Evolutionary conservation across 2,888 invertebrate genomes (phyloP).

Genomic region (Sceliomorpha sp.): DNA sequence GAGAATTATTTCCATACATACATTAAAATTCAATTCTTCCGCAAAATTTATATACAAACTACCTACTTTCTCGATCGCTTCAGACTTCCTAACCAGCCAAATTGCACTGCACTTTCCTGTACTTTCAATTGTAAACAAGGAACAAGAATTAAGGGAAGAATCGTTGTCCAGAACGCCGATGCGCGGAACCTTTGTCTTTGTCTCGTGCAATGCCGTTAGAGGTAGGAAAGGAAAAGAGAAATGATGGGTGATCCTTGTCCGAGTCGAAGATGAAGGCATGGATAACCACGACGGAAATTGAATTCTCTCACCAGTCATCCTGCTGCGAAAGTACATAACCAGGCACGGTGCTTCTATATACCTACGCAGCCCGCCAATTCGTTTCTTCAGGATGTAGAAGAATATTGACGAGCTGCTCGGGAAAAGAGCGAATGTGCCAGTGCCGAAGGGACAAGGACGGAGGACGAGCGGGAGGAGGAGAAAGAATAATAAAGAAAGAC

Average conservation of each 20-base stretch:
- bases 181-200: slow-evolving; percentile 44
- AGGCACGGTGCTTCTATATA: slow-evolving; percentile 45
- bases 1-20: too few species aligned
- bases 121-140: slow-evolving; percentile 49
- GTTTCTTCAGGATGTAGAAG: slow-evolving; percentile 56
- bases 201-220: slow-evolving; percentile 46
- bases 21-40: too few species aligned
- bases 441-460: slow-evolving; percentile 41
- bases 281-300: slow-evolving; percentile 77
- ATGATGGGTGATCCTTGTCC: slow-evolving; percentile 60
- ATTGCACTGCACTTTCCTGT: slow-evolving; percentile 23
- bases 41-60: too few species aligned
- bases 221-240: slow-evolving; percentile 59
- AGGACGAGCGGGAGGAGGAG: slow-evolving; percentile 45
- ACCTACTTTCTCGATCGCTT: too few species aligned
- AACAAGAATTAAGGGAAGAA: too few species aligned
- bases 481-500: slow-evolving; percentile 51
- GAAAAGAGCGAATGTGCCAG: slow-evolving; percentile 30
- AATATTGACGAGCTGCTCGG: slow-evolving; percentile 55
- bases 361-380: slow-evolving; percentile 58
- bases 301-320: slow-evolving; percentile 77
- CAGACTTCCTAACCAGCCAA: too few species aligned
- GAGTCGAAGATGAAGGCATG: slow-evolving; percentile 71
- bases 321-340: slow-evolving; percentile 66
- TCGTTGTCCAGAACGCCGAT: slow-evolving; percentile 45